These are phyloP conservation scores for Gallinago nigripennis DNA, from an alignment of 2,797 vertebrate species.

Conservation along the genomic window DNA sequence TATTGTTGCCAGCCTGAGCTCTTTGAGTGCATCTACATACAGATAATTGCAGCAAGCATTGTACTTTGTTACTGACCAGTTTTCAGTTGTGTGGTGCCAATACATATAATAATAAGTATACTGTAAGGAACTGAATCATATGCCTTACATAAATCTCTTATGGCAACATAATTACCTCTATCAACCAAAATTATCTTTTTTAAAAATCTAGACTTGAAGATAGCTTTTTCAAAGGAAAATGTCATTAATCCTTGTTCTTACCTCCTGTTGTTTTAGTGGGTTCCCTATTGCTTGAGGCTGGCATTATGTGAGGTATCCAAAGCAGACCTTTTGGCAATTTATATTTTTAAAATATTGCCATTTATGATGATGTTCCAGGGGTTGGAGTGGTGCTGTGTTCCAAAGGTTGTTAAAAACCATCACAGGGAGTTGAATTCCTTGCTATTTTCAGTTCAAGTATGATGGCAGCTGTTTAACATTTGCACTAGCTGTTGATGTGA, in stretches of 20 bases:
- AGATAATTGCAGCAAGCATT: neutral
- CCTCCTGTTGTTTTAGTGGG: neutral
- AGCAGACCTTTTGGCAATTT: neutral
- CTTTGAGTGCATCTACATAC: neutral
- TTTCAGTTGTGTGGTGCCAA: neutral
- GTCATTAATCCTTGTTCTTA: neutral
- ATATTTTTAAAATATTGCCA: neutral
- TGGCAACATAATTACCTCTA: neutral
- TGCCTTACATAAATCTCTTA: neutral
- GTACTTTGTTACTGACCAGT: neutral
- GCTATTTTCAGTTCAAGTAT: neutral
- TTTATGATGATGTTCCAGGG: neutral
- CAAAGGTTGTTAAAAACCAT: neutral
- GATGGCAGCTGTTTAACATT: neutral
- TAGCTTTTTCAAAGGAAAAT: neutral
- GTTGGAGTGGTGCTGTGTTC: neutral
- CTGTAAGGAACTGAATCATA: neutral
- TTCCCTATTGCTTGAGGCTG: neutral
- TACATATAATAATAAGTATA: neutral
- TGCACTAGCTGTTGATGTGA: neutral
- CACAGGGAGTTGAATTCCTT: neutral
- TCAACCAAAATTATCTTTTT: neutral
- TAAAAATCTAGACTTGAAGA: neutral
- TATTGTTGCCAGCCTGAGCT: neutral
- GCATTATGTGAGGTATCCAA: neutral